Evolutionary conservation across 2,113 vertebrate species (phyloP).

Genomic region (Felis catus): DNA sequence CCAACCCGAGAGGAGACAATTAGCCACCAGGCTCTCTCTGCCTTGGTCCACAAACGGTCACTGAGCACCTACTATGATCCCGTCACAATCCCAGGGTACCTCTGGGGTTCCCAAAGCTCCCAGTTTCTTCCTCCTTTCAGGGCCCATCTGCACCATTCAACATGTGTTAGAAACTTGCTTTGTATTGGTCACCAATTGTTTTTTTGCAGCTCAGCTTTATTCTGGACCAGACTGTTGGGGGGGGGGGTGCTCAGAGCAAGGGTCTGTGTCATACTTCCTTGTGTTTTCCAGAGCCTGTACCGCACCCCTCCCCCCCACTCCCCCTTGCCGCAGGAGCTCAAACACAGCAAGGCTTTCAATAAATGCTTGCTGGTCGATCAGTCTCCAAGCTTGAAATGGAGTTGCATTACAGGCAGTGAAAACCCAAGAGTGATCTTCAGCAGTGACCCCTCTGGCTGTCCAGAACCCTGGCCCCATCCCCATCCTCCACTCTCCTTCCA

Average conservation of each 20-base stretch:
- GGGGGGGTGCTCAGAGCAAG: background rate
- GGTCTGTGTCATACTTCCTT: background rate
- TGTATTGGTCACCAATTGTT: background rate
- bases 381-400: background rate
- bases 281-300: background rate
- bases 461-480: background rate
- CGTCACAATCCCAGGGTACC: too few relatives aligned
- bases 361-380: background rate
- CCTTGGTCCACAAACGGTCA: background rate
- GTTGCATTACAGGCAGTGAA: background rate
- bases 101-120: background rate
- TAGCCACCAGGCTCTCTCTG: background rate
- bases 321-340: accelerated
- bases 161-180: too few relatives aligned
- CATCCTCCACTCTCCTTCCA: background rate
- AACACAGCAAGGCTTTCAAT: background rate
- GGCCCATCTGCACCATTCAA: background rate
- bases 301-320: too few relatives aligned
- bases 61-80: too few relatives aligned
- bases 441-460: background rate
- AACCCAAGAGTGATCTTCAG: background rate
- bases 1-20: background rate
- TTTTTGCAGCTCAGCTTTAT: background rate
- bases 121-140: background rate
- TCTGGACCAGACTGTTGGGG: background rate